These are phyloP conservation scores for Hartigia nigra DNA, from an alignment of 2,888 invertebrate genomes.

Conservation along the genomic window DNA sequence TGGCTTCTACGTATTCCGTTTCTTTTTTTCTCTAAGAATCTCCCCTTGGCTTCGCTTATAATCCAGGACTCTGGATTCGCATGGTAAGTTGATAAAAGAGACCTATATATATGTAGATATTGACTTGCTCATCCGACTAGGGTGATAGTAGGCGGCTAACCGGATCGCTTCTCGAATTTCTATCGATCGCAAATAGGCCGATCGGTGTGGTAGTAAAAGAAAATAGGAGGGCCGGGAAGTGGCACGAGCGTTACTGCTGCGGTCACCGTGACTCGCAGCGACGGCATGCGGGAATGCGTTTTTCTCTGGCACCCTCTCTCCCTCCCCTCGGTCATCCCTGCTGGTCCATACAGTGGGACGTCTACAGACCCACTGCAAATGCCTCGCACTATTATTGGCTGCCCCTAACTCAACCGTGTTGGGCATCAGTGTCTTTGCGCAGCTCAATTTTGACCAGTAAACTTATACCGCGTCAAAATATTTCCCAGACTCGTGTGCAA, in stretches of 20 bases:
- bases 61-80: background rate
- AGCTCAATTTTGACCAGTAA: background rate
- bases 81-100: background rate
- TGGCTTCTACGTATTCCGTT: background rate
- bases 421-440: slow-evolving; percentile 11
- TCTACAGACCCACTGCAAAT: slow-evolving; percentile 17
- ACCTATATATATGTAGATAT: background rate
- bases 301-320: slow-evolving; percentile 13
- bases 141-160: background rate
- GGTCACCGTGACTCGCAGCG: slow-evolving; percentile 21
- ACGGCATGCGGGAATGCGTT: slow-evolving; percentile 24
- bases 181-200: slow-evolving; percentile 19
- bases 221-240: background rate
- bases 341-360: background rate
- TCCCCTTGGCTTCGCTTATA: background rate
- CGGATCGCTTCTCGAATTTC: slow-evolving; percentile 16
- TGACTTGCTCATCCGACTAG: background rate
- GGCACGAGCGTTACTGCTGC: slow-evolving; percentile 6
- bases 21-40: background rate
- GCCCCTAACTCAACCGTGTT: slow-evolving; percentile 11
- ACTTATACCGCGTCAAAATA: background rate
- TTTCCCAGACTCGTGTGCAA: background rate
- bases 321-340: slow-evolving; percentile 3
- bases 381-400: slow-evolving; percentile 31
- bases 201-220: background rate